Base-by-base conservation (phyloP, 2,888 invertebrate genomes). In the Mechanitis messenoides region DNA sequence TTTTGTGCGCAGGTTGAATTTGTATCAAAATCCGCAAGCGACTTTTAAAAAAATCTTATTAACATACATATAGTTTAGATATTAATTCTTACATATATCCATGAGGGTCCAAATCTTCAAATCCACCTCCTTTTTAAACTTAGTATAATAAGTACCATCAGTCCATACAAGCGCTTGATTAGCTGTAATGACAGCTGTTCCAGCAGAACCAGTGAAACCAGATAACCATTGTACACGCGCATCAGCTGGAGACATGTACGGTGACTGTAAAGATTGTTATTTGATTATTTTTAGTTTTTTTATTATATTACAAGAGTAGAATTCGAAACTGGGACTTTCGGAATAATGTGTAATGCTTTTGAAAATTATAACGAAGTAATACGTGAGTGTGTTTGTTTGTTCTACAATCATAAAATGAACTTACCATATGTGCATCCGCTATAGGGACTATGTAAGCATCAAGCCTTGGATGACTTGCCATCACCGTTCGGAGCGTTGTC, bases 121-220 rank as follows among this genome's bases (percentile, higher is more conserved):
- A 79, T 97, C 96, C 46, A 97, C 88, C 78, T 99, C 94, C 68
- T 94, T 90, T 20, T 91, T 87, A 1, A 98, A 98, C 91, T 99
- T 99, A 35, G 96, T 92, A 81, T 94, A 97, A 81, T 99, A 99
- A 6, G 99, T 91, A 0, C 98, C 99, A 85, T 99, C 99, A 0
- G 99, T 99, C 98, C 99, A 99, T 12, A 99, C 81, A 3, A 95
- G 87, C 0, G 96, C 96, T 31, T 92, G 85, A 0, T 92, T 87
- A 0, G 90, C 79, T 0, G 98, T 97, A 53, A 99, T 92, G 7
- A 98, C 90, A 0, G 96, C 98, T 0, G 96, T 96, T 3, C 98
- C 98, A 11, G 95, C 94, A 0, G 97, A 97, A 0, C 98, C 99
- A 9, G 94, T 94, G 83, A 99, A 99, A 0, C 97, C 97, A 0